Conservation (phyloP, 92 coral and sea anemone genomes). For the Porites evermanni region DNA sequence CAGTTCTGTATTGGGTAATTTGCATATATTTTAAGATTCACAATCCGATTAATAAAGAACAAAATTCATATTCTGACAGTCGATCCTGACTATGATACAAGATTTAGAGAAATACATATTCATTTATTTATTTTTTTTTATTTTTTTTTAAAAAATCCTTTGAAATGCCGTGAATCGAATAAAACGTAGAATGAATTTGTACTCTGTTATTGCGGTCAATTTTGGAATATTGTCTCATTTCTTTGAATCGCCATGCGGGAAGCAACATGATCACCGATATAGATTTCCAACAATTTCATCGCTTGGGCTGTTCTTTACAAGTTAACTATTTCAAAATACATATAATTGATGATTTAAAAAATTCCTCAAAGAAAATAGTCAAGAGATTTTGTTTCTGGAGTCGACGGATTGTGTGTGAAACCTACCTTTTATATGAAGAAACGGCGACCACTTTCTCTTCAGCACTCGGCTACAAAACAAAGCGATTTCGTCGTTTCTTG, state of each 20-base stretch:
- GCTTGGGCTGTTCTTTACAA: not conserved
- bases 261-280: slow-evolving; percentile 1
- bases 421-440: slow-evolving; percentile 27
- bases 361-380: not conserved
- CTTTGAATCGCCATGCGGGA: slow-evolving; percentile 9
- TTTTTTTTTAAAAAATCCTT: not conserved
- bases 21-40: slow-evolving; percentile 17
- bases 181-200: not conserved
- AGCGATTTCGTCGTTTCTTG: slow-evolving; percentile 22
- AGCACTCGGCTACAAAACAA: slow-evolving; percentile 15
- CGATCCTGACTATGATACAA: slow-evolving; percentile 1
- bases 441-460: not conserved
- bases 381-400: not conserved
- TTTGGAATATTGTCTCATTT: not conserved
- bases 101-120: not conserved
- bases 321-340: not conserved
- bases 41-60: not conserved
- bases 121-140: not conserved
- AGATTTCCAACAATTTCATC: not conserved
- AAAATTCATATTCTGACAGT: not conserved
- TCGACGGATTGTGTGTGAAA: not conserved
- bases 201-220: not conserved
- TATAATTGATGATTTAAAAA: not conserved
- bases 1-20: not conserved
- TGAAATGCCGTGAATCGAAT: not conserved